Evolutionary conservation across 2,113 vertebrate species (phyloP).

Genomic region (Pterocles burchelli): DNA sequence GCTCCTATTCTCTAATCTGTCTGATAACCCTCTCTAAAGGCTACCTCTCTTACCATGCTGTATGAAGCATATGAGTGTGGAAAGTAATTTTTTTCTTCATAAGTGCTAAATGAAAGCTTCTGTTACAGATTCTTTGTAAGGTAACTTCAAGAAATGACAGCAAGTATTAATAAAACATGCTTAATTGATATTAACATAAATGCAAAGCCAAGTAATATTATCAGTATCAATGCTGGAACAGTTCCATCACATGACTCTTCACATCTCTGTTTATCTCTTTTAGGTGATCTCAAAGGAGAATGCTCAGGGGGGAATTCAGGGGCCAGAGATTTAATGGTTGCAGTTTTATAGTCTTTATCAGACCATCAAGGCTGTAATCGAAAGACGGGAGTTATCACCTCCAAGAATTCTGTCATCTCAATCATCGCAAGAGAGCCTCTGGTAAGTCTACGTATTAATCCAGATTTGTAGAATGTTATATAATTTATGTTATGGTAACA

Average conservation of each 20-base stretch:
- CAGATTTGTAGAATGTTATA: background rate
- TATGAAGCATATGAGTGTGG: background rate
- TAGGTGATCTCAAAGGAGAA: conserved; percentile 35
- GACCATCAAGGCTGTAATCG: background rate
- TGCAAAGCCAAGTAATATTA: background rate
- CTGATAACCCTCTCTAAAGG: background rate
- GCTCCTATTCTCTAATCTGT: background rate
- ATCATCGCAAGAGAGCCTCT: background rate
- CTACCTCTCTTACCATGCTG: background rate
- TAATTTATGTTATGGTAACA: background rate
- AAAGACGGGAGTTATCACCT: background rate
- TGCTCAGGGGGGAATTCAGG: conserved; percentile 36
- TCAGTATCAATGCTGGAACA: conserved; percentile 25
- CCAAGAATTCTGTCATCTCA: background rate
- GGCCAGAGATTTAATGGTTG: conserved; percentile 10
- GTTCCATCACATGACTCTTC: conserved; percentile 8
- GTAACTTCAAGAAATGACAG: background rate
- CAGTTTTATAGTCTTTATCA: conserved; percentile 34
- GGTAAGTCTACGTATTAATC: conserved; percentile 18
- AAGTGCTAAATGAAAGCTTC: background rate
- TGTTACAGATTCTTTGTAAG: background rate
- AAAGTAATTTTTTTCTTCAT: background rate
- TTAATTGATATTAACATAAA: conserved; percentile 38
- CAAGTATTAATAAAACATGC: background rate
- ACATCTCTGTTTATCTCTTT: conserved; percentile 39